Evolutionary conservation across 2,797 vertebrate genomes (phyloP), one percentile per base, ranked within the genome.

Genomic region (Clarias platycephalus): DNA sequence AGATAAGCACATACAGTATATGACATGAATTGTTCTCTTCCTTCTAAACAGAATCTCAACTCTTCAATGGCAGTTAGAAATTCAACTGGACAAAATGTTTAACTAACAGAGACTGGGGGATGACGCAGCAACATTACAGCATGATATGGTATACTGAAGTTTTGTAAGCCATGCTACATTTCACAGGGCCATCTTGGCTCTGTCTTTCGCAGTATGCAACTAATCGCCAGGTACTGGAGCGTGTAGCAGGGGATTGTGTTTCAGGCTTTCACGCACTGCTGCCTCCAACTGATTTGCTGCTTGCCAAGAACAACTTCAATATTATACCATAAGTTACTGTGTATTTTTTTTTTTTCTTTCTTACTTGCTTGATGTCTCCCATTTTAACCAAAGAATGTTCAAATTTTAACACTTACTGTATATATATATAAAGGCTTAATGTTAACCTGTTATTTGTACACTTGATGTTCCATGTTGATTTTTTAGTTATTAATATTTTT

Each of bases 121-220:
- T 15, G 44, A 49, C 44, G 63, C 20, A 16, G 76, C 76, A 60
- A 58, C 71, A 60, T 58, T 76, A 57, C 24, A 10, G 63, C 37
- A 60, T 13, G 53, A 82, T 78, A 70, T 28, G 75, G 63, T 77
- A 77, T 82, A 76, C 49, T 34, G 79, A 68, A 49, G 80, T 62
- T 81, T 67, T 81, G 49, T 66, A 67, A 63, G 79, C 62, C 79
- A 68, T 76, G 62, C 63, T 64, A n/a, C 80, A 49, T 77, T 82
- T 75, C 79, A 75, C 79, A 67, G 70, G 77, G 91, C 92, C 93
- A 93, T 94, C 91, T 94, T 93, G 93, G 93, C 91, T 94, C 92
- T 91, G 92, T 89, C 88, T 89, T 86, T 88, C 90, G 91, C 92
- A 90, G 91, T 91, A 90, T 92, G 92, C 91, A 91, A 90, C 83